Percentiles rank a stretch among this genome's conserved stretches.
Conservation (phyloP, 2,888 invertebrate genomes). For the Trissoscelio sp. region DNA sequence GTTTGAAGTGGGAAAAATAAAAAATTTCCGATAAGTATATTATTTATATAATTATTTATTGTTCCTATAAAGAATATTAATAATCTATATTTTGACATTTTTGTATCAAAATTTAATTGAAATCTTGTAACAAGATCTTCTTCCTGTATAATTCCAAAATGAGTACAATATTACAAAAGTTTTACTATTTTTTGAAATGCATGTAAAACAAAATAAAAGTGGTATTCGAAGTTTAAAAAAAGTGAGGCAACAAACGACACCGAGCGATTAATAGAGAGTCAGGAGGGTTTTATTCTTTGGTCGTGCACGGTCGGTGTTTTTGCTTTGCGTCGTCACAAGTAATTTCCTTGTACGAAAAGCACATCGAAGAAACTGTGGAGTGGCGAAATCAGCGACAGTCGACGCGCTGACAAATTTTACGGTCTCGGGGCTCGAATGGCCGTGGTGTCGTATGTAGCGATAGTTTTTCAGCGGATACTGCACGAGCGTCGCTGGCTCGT, state of each 20-base stretch:
- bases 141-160: too few relatives aligned
- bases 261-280: conserved; percentile 48
- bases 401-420: conserved; percentile 58
- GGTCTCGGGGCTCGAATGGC: conserved; percentile 17
- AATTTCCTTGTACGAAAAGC: conserved; percentile 40
- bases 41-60: too few relatives aligned
- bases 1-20: too few relatives aligned
- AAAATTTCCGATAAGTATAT: too few relatives aligned
- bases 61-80: too few relatives aligned
- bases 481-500: conserved; percentile 44
- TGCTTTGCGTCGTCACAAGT: conserved; percentile 36
- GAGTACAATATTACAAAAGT: too few relatives aligned
- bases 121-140: too few relatives aligned
- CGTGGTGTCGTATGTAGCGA: conserved; percentile 23
- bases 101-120: too few relatives aligned
- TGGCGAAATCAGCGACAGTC: conserved; percentile 46
- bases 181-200: too few relatives aligned
- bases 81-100: too few relatives aligned
- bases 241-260: conserved; percentile 20
- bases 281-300: conserved; percentile 23
- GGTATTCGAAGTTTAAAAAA: too few relatives aligned
- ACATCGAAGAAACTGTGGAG: conserved; percentile 32
- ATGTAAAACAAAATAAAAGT: conserved; percentile 8
- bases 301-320: conserved; percentile 28
- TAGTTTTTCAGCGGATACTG: conserved; percentile 49